Evolutionary conservation across 2,888 invertebrate species (phyloP).

Genomic region (Stenodera caucasica): DNA sequence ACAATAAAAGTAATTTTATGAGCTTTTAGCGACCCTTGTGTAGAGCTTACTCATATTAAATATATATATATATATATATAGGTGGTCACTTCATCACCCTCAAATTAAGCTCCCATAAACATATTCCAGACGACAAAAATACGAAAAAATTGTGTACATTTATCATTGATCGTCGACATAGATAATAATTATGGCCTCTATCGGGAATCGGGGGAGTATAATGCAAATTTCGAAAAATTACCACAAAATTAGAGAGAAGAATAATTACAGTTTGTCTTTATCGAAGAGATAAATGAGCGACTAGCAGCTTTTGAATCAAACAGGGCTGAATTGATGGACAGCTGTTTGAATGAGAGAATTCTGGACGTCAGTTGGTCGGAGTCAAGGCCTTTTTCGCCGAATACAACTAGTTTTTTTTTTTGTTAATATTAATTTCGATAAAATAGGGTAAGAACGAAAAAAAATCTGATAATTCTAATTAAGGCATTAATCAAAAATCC

Average conservation of each 20-base stretch:
- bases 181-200: neutral
- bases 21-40: slow-evolving; percentile 3
- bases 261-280: slow-evolving; percentile 43
- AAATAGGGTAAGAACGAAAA: neutral
- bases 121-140: neutral
- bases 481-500: slow-evolving; percentile 4
- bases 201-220: slow-evolving; percentile 5
- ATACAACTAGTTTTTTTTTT: too few relatives aligned
- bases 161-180: neutral
- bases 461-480: slow-evolving; percentile 6
- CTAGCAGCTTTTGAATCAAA: slow-evolving; percentile 26
- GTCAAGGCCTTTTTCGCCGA: slow-evolving; percentile 12
- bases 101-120: neutral
- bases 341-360: slow-evolving; percentile 25
- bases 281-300: slow-evolving; percentile 42
- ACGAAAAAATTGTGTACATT: neutral
- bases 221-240: too few relatives aligned
- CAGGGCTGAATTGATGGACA: slow-evolving; percentile 34
- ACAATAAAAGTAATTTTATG: slow-evolving; percentile 19
- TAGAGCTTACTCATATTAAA: neutral
- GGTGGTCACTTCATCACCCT: neutral
- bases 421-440: too few relatives aligned
- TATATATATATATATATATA: too few relatives aligned
- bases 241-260: slow-evolving; percentile 31
- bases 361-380: slow-evolving; percentile 38